Percentiles rank a stretch among this genome's conserved stretches.
Conservation (phyloP, 2,888 invertebrate genomes). For the Oxystoma pomonae region DNA sequence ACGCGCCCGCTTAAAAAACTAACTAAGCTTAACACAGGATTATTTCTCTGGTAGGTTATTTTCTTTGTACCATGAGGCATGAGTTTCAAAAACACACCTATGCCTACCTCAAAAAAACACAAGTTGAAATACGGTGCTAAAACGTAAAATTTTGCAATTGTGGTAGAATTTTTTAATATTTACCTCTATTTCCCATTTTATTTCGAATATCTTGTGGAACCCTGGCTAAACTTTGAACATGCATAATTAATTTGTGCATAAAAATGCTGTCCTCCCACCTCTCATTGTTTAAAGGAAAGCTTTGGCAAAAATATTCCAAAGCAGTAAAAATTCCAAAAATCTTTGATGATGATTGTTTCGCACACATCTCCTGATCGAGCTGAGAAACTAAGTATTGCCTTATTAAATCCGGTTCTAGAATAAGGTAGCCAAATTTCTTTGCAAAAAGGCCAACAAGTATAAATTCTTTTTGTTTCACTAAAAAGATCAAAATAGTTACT, state of each 20-base stretch:
- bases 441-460: slow-evolving; percentile 35
- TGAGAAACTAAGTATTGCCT: slow-evolving; percentile 28
- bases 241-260: slow-evolving; percentile 31
- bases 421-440: slow-evolving; percentile 34
- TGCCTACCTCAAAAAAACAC: too few relatives aligned
- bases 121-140: too few relatives aligned
- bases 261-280: slow-evolving; percentile 26
- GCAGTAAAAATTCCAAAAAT: slow-evolving; percentile 36
- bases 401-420: slow-evolving; percentile 28
- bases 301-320: slow-evolving; percentile 35
- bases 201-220: slow-evolving; percentile 18
- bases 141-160: too few relatives aligned
- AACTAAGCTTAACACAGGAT: too few relatives aligned
- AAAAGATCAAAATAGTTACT: slow-evolving; percentile 22
- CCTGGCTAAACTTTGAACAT: slow-evolving; percentile 30
- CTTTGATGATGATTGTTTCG: slow-evolving; percentile 27
- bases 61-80: too few relatives aligned
- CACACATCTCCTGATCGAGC: slow-evolving; percentile 30
- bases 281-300: slow-evolving; percentile 30
- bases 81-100: too few relatives aligned
- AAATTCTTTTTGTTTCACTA: slow-evolving; percentile 37
- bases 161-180: too few relatives aligned
- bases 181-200: slow-evolving; percentile 36
- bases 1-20: too few relatives aligned
- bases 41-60: too few relatives aligned